These are phyloP conservation scores for Anorthoa munda DNA, from an alignment of 2,888 invertebrate genomes.

Conservation along the genomic window DNA sequence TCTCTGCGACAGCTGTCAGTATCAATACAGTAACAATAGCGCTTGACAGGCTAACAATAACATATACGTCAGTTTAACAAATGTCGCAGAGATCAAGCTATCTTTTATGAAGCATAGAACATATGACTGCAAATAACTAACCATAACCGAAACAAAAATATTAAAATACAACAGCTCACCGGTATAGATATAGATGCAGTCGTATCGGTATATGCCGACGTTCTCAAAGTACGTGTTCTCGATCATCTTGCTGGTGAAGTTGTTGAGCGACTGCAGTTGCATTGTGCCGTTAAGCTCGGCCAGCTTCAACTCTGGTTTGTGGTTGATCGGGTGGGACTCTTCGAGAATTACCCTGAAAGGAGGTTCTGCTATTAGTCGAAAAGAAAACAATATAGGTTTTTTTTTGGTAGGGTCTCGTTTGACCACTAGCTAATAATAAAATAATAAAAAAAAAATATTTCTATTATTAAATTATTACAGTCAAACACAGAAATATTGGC, in stretches of 20 bases:
- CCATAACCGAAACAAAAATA: too few species aligned
- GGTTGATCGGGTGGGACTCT: constrained; percentile 76
- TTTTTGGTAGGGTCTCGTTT: background rate
- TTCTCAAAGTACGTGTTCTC: constrained; percentile 71
- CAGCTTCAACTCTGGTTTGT: constrained; percentile 52
- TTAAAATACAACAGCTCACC: constrained; percentile 76
- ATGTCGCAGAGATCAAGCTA: too few species aligned
- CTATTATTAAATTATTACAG: too few species aligned
- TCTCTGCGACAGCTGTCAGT: too few species aligned
- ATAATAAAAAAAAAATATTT: too few species aligned
- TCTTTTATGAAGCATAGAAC: too few species aligned
- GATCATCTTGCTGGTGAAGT: constrained; percentile 69
- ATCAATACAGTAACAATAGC: too few species aligned
- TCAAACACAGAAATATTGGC: too few species aligned
- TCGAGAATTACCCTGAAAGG: constrained; percentile 91
- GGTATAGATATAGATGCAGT: constrained; percentile 88
- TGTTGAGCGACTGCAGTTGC: constrained; percentile 51
- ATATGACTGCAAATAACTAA: too few species aligned
- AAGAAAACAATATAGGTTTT: background rate
- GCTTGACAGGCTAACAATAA: too few species aligned
- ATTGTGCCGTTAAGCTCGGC: constrained; percentile 50
- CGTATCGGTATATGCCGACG: constrained; percentile 78
- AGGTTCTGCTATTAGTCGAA: background rate
- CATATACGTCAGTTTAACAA: too few species aligned
- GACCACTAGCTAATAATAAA: too few species aligned